Evolutionary conservation across 2,113 vertebrate species (phyloP).

Genomic region (Leucopternis melanops): DNA sequence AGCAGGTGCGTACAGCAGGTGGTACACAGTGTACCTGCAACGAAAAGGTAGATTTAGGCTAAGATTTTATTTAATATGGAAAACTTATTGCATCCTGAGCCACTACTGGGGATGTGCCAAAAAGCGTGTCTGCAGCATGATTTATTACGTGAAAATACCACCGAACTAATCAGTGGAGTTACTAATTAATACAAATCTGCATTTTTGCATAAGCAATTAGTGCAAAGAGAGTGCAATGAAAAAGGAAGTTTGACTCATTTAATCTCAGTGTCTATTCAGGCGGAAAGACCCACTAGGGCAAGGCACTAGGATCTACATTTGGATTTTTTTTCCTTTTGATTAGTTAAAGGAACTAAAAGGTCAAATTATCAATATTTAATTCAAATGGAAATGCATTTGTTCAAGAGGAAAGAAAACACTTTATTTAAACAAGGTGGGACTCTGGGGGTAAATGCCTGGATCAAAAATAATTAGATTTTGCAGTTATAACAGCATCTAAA

Average conservation of each 20-base stretch:
- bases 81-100: constrained; percentile 75
- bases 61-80: constrained; percentile 81
- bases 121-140: constrained; percentile 81
- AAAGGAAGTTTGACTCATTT: constrained; percentile 84
- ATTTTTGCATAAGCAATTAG: constrained; percentile 96
- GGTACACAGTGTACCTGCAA: constrained; percentile 74
- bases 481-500: constrained; percentile 53
- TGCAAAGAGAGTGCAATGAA: constrained; percentile 77
- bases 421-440: constrained; percentile 70
- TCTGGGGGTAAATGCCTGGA: constrained; percentile 58
- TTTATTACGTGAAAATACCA: constrained; percentile 88
- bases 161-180: constrained; percentile 87
- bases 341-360: constrained; percentile 82
- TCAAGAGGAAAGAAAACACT: constrained; percentile 70
- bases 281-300: constrained; percentile 79
- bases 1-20: constrained; percentile 81
- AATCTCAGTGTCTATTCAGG: constrained; percentile 81
- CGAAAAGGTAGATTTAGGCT: constrained; percentile 75
- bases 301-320: constrained; percentile 72
- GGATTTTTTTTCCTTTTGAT: constrained; percentile 78
- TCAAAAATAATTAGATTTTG: constrained; percentile 71
- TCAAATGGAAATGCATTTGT: constrained; percentile 75
- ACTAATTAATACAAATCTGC: constrained; percentile 95
- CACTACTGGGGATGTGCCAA: constrained; percentile 79
- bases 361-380: constrained; percentile 89